phyloP scores from a whole-genome alignment of 2,113 vertebrate genomes.

The Pipa parva region DNA sequence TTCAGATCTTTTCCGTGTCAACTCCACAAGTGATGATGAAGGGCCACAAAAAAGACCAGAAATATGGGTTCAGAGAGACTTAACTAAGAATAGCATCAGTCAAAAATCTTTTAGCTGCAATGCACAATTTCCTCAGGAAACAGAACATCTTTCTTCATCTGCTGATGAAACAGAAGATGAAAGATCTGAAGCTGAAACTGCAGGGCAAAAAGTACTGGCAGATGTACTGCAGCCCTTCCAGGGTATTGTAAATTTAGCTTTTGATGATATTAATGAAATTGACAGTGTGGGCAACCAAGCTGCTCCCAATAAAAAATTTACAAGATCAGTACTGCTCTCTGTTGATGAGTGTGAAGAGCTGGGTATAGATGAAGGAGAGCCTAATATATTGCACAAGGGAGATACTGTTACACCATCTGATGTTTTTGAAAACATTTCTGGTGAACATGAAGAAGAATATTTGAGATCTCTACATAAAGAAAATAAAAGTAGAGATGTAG shows the following conservation, averaged over 20 bases:
- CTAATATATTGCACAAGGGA: conserved; percentile 55
- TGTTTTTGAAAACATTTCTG: conserved; percentile 74
- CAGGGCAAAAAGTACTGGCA: conserved; percentile 53
- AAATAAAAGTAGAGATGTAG: conserved; percentile 14
- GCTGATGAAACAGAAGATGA: conserved; percentile 91
- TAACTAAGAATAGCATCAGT: conserved; percentile 51
- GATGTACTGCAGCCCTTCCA: conserved; percentile 74
- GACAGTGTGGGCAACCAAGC: conserved; percentile 67
- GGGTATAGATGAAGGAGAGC: conserved; percentile 80
- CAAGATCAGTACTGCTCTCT: conserved; percentile 87
- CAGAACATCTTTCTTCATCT: conserved; percentile 81
- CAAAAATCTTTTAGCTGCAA: conserved; percentile 51
- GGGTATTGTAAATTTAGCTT: conserved; percentile 91
- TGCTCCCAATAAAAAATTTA: conserved; percentile 74
- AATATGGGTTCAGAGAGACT: conserved; percentile 70
- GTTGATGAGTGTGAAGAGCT: conserved; percentile 97
- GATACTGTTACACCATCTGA: conserved; percentile 69
- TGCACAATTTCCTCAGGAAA: conserved; percentile 61
- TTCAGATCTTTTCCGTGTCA: conserved; percentile 66
- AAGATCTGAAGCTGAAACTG: conserved; percentile 80
- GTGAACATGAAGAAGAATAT: conserved; percentile 52
- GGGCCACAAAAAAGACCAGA: conserved; percentile 66
- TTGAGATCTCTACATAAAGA: conserved; percentile 47
- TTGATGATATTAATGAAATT: conserved; percentile 82
- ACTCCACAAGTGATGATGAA: conserved; percentile 93